phyloP scores from a whole-genome alignment of 2,113 vertebrate genomes.

The Malurus melanocephalus region DNA sequence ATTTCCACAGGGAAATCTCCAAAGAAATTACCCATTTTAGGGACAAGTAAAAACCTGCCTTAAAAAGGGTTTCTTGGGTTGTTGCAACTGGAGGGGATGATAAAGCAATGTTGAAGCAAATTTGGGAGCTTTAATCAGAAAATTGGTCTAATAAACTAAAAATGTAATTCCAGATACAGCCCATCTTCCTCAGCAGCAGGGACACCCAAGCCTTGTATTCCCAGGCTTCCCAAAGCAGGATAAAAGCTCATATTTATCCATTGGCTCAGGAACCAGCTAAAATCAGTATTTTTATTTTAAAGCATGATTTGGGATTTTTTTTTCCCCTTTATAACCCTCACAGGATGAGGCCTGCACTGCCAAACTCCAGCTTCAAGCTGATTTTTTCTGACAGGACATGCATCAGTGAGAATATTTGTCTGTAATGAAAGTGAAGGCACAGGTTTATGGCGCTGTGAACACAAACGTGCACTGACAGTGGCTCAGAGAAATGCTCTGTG shows the following conservation, averaged over 20 bases:
- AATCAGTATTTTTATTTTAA: not conserved
- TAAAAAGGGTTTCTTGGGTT: not conserved
- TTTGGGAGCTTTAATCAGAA: not conserved
- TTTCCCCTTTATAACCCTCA: not conserved
- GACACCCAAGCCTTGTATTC: not conserved
- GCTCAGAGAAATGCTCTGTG: not conserved
- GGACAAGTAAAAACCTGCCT: not conserved
- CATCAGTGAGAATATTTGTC: not conserved
- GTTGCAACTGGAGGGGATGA: not conserved
- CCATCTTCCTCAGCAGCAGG: not conserved
- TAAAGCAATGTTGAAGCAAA: not conserved
- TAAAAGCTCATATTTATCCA: not conserved
- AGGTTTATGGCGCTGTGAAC: not conserved
- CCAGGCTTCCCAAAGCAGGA: not conserved
- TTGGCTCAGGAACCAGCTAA: not conserved
- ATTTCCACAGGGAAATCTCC: not conserved
- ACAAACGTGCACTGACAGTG: not conserved
- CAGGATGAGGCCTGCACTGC: not conserved
- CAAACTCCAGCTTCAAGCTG: not conserved
- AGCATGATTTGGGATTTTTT: not conserved
- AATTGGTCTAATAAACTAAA: not conserved
- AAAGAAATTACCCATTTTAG: not conserved
- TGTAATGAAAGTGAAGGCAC: constrained; percentile 2
- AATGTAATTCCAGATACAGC: not conserved
- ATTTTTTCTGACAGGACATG: constrained; percentile 20